Evolutionary conservation across 1,140 invertebrate genomes (phyloP).

Genomic region (Matsumurasca onukii): DNA sequence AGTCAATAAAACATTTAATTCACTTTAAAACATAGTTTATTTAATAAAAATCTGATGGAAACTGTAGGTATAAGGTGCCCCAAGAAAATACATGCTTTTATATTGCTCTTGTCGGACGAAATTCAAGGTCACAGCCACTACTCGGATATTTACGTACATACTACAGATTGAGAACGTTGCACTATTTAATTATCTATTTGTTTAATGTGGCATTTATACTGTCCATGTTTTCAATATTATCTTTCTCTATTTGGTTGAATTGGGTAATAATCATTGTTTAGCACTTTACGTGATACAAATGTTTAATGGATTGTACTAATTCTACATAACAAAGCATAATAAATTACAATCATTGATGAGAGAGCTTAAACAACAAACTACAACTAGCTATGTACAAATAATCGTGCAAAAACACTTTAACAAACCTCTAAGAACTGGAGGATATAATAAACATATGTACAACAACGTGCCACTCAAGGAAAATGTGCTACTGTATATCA

Average conservation of each 20-base stretch:
- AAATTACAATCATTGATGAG: conserved; percentile 14
- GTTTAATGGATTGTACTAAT: conserved; percentile 15
- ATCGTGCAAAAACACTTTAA: background rate
- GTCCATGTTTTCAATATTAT: background rate
- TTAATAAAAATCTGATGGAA: no score
- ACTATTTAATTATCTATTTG: background rate
- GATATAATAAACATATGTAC: background rate
- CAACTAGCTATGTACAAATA: conserved; percentile 9
- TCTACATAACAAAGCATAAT: conserved; percentile 22
- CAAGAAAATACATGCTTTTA: no score
- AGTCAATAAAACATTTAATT: no score
- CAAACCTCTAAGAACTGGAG: background rate
- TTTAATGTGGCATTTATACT: background rate
- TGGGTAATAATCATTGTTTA: background rate
- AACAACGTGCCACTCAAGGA: background rate
- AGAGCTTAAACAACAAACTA: background rate
- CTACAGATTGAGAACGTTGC: background rate
- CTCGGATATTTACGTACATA: background rate
- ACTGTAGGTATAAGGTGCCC: no score
- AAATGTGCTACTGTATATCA: background rate
- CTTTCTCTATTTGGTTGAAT: background rate
- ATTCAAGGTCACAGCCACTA: background rate
- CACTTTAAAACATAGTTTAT: no score
- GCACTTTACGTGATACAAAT: background rate
- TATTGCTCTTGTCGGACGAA: no score